Evolutionary conservation across 1,140 invertebrate genomes (phyloP), one percentile per base, ranked within the genome.

Genomic region (Drosophila nannoptera): DNA sequence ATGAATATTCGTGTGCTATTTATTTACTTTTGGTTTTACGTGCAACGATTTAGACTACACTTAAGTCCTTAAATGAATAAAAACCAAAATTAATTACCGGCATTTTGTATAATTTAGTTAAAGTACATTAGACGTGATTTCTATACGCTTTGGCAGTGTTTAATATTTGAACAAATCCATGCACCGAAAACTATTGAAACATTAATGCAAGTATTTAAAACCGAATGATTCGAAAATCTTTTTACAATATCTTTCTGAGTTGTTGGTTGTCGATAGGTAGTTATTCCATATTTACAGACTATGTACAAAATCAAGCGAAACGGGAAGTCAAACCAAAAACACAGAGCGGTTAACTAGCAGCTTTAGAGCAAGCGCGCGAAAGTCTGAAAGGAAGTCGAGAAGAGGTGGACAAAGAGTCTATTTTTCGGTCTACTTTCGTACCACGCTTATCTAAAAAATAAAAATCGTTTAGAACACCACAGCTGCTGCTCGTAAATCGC

Each of bases 71-170:
- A 5, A 36, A 38, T 9, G 46, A 48, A 42, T 40, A 5, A 45
- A 56, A 59, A 52, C 49, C 6, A 33, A 60, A 36, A 22, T 43
- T 7, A 45, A 63, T 12, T n/a, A 50, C 56, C 49, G 67, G 62
- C 60, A 68, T 40, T 36, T 56, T 65, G 58, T 52, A 67, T 46
- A 22, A 22, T 61, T 66, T 66, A 50, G 60, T 72, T 61, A 64
- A 48, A 71, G 29, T 62, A 76, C 59, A 82, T 77, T 76, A 74
- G 48, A 74, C 64, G 74, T 86, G 81, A 86, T 86, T 86, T 77
- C 82, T 77, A 81, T 86, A 86, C 81, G 81, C 81, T 75, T 86
- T 86, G 81, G 81, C 81, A 86, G 81, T 86, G 81, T 86, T 86
- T 86, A 71, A 81, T 58, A 72, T 86, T 86, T 81, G 74, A 86